Evolutionary conservation across 2,888 invertebrate species (phyloP).

Genomic region (Mythimna lalbum): DNA sequence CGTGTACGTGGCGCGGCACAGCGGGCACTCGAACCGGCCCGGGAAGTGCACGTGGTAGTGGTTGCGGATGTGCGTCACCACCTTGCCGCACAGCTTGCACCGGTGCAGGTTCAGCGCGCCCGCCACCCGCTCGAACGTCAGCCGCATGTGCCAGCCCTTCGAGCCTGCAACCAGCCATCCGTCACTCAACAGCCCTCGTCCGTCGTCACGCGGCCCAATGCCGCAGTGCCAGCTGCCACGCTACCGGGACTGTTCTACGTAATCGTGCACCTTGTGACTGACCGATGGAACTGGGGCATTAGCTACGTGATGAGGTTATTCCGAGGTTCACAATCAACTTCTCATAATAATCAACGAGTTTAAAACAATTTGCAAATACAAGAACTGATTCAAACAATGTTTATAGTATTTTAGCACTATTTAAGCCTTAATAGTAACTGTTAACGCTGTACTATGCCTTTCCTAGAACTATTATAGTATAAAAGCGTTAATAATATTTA

Average conservation of each 20-base stretch:
- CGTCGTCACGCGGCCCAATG: conserved; percentile 64
- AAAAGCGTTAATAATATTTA: conserved; percentile 86
- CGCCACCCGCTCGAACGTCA: conserved; percentile 98
- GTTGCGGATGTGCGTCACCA: conserved; percentile 98
- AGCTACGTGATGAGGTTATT: conserved; percentile 67
- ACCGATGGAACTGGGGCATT: conserved; percentile 74
- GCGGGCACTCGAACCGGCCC: conserved; percentile 97
- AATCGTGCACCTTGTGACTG: conserved; percentile 47
- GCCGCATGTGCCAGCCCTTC: conserved; percentile 98
- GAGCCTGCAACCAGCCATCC: conserved; percentile 95
- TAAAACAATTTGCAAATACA: conserved; percentile 68
- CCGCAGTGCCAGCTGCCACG: conserved; percentile 72
- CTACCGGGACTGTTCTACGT: conserved; percentile 23
- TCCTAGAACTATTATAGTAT: conserved; percentile 85
- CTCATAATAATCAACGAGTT: conserved; percentile 44
- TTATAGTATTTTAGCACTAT: conserved; percentile 81
- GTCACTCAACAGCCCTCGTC: conserved; percentile 65
- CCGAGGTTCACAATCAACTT: conserved; percentile 52
- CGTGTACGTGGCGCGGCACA: conserved; percentile 97
- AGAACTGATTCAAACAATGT: conserved; percentile 72
- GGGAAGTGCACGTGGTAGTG: conserved; percentile 98
- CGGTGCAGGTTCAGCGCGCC: conserved; percentile 98
- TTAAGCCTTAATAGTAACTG: conserved; percentile 80
- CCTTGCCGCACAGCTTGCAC: conserved; percentile 98
- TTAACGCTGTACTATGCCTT: conserved; percentile 86